Base-by-base conservation (phyloP, 2,113 vertebrate genomes). In the Procapra przewalskii region DNA sequence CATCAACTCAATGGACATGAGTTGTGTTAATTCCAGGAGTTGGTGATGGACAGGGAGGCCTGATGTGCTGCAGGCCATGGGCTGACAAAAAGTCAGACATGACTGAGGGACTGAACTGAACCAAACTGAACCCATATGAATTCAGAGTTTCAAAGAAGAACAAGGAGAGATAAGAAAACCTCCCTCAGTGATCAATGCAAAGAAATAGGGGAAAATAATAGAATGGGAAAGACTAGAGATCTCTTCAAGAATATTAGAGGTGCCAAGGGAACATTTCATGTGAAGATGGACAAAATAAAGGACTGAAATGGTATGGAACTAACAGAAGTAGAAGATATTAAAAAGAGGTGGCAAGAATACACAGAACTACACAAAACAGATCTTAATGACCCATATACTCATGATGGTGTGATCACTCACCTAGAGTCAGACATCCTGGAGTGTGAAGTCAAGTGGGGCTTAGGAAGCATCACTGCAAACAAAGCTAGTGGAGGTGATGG, bases 81-180 rank as follows among this genome's bases (percentile, higher is more conserved):
- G 17, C n/a, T 71, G 9, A 0, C 64, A 36, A 71, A 71, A 10
- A 36, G n/a, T 36, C 0, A 5, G 64, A 36, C 17, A 71, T 0
- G 0, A 71, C n/a, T 5, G n/a, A 71, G 17, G 1, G 0, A 36
- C 64, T 36, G 33, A 67, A 67, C 33, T 36, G 55, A 57, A 23
- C 55, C 3, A 0, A 67, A n/a, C 16, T 64, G 16, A 67, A n/a
- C 64, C 62, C 33, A 36, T 67, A 11, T 67, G 33, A 36, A 67
- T 36, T 4, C 33, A 67, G 29, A 62, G 33, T 67, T n/a, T n/a
- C 64, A 67, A 67, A 67, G 33, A 19, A 67, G 33, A 67, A 17
- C 64, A 36, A 19, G 8, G 33, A 67, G 16, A 67, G 33, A 67
- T 36, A n/a, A 67, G 64, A 67, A 36, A 67, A 8, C 33, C 4